Evolutionary conservation across 2,888 invertebrate genomes (phyloP).

Genomic region (Micoletzkya japonica): DNA sequence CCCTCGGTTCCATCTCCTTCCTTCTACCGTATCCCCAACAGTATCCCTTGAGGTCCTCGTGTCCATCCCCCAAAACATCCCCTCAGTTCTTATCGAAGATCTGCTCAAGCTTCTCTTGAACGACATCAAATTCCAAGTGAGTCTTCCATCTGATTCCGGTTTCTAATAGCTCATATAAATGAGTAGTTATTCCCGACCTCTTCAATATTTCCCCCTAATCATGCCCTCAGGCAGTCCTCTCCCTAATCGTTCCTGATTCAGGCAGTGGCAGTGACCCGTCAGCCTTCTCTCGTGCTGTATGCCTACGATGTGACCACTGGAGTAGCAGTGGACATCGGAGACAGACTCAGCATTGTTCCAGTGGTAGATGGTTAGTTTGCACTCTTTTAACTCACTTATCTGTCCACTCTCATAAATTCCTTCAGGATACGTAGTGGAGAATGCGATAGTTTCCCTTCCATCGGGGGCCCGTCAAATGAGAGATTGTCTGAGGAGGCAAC

Average conservation of each 20-base stretch:
- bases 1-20: not conserved
- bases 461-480: slow-evolving; percentile 69
- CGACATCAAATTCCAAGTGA: slow-evolving; percentile 49
- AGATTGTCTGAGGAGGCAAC: slow-evolving; percentile 45
- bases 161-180: not conserved
- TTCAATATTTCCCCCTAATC: not conserved
- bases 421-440: slow-evolving; percentile 67
- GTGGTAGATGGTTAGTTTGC: slow-evolving; percentile 69
- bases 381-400: not conserved
- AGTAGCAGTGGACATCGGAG: slow-evolving; percentile 72
- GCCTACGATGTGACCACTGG: slow-evolving; percentile 71
- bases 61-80: slow-evolving; percentile 59
- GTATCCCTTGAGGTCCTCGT: slow-evolving; percentile 48
- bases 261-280: slow-evolving; percentile 68
- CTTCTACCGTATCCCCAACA: not conserved
- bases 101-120: slow-evolving; percentile 64
- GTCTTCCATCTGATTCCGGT: not conserved
- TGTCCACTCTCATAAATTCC: not conserved
- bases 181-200: slow-evolving; percentile 6
- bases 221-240: not conserved
- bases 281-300: slow-evolving; percentile 70
- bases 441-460: slow-evolving; percentile 69
- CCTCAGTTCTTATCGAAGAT: slow-evolving; percentile 49
- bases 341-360: slow-evolving; percentile 70
- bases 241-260: slow-evolving; percentile 27